These are phyloP conservation scores for Pogona vitticeps DNA, from an alignment of 2,113 vertebrate species.

Conservation along the genomic window DNA sequence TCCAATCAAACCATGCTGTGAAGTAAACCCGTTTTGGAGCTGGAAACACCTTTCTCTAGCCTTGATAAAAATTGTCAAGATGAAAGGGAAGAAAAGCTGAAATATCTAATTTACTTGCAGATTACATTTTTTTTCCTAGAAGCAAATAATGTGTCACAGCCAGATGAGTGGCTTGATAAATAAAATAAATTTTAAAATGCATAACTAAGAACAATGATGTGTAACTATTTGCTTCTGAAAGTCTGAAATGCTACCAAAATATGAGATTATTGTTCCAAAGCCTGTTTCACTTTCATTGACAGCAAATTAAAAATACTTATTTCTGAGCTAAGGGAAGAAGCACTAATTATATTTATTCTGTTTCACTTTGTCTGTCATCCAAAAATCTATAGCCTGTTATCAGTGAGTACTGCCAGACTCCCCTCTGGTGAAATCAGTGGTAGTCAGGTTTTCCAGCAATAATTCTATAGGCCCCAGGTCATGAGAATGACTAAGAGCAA, in stretches of 20 bases:
- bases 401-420: too few species aligned
- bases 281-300: background rate
- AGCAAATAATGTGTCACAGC: constrained; percentile 16
- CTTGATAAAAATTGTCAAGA: constrained; percentile 34
- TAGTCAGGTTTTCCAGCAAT: too few species aligned
- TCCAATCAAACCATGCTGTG: constrained; percentile 34
- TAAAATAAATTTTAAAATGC: constrained; percentile 9
- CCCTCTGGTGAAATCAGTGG: too few species aligned
- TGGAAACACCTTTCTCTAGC: constrained; percentile 33
- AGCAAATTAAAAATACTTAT: background rate
- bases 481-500: too few species aligned
- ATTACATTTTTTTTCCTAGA: constrained; percentile 36
- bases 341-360: background rate
- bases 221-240: background rate
- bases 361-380: background rate
- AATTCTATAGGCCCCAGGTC: too few species aligned
- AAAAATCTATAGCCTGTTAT: background rate
- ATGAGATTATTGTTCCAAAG: background rate
- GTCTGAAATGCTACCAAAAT: constrained; percentile 2
- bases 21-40: constrained; percentile 46
- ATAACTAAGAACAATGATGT: background rate
- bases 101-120: constrained; percentile 46
- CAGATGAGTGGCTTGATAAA: constrained; percentile 15
- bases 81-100: constrained; percentile 12
- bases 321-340: background rate